Evolutionary conservation across 1,140 invertebrate genomes (phyloP).

Genomic region (Cephus cinctus): DNA sequence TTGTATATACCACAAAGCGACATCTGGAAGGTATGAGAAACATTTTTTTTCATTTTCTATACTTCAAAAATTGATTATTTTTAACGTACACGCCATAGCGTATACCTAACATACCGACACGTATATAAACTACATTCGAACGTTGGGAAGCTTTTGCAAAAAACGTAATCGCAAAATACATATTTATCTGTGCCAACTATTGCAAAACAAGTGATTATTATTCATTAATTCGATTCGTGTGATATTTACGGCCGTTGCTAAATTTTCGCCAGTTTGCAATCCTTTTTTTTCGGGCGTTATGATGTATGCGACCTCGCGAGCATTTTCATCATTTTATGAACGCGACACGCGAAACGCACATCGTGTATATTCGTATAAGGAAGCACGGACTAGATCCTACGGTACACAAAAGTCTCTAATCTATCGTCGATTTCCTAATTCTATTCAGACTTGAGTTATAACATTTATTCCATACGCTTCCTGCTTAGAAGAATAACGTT

Average conservation of each 20-base stretch:
- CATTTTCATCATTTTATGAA: too few species aligned
- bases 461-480: conserved; percentile 30
- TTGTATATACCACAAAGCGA: too few species aligned
- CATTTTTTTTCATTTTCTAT: too few species aligned
- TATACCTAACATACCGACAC: conserved; percentile 18
- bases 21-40: neutral
- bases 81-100: conserved; percentile 10
- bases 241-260: too few species aligned
- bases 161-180: conserved; percentile 42
- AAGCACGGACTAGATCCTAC: conserved; percentile 42
- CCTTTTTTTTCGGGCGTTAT: too few species aligned
- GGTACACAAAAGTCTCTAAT: conserved; percentile 27
- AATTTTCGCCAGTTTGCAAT: too few species aligned
- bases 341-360: too few species aligned
- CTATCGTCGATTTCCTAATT: conserved; percentile 28
- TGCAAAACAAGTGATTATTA: neutral
- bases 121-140: too few species aligned
- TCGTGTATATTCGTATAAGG: conserved; percentile 31
- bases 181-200: conserved; percentile 12
- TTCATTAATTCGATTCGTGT: too few species aligned
- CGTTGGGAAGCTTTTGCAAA: conserved; percentile 25
- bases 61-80: conserved; percentile 35
- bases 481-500: conserved; percentile 35
- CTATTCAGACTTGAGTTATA: conserved; percentile 48
- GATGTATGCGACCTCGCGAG: too few species aligned